Evolutionary conservation across 2,797 vertebrate species (phyloP).

Genomic region (Scarus forsteni): DNA sequence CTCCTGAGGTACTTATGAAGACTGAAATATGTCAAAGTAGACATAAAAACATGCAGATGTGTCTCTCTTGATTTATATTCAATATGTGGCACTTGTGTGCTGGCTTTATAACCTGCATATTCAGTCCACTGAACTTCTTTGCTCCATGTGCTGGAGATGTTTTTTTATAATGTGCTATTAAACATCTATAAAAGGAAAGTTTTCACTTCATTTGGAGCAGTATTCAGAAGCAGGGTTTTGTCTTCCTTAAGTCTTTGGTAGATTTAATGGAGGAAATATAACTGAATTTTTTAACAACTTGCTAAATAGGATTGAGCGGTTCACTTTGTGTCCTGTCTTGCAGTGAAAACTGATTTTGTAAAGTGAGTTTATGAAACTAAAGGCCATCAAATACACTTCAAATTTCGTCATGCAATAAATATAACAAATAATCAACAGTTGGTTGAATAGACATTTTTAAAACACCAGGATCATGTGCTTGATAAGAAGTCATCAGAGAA

Average conservation of each 20-base stretch:
- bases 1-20: slow-evolving; percentile 57
- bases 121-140: slow-evolving; percentile 68
- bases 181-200: slow-evolving; percentile 68
- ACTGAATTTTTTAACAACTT: slow-evolving; percentile 13
- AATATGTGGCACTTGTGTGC: slow-evolving; percentile 46
- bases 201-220: slow-evolving; percentile 55
- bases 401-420: slow-evolving; percentile 10
- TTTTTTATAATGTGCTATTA: slow-evolving; percentile 58
- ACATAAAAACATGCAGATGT: slow-evolving; percentile 58
- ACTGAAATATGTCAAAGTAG: slow-evolving; percentile 49
- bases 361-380: slow-evolving; percentile 20
- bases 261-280: slow-evolving; percentile 13
- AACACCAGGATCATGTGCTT: slow-evolving; percentile 13
- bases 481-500: slow-evolving; percentile 22
- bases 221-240: slow-evolving; percentile 4
- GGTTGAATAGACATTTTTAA: slow-evolving; percentile 7
- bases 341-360: slow-evolving; percentile 6
- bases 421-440: slow-evolving; percentile 34
- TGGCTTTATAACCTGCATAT: slow-evolving; percentile 52
- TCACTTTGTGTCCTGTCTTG: slow-evolving; percentile 27
- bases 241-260: background rate
- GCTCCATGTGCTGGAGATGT: slow-evolving; percentile 50
- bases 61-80: slow-evolving; percentile 69
- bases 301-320: background rate
- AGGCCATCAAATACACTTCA: slow-evolving; percentile 20